Evolutionary conservation across 2,113 vertebrate genomes (phyloP), one percentile per base, ranked within the genome.

Genomic region (Anas platyrhynchos): DNA sequence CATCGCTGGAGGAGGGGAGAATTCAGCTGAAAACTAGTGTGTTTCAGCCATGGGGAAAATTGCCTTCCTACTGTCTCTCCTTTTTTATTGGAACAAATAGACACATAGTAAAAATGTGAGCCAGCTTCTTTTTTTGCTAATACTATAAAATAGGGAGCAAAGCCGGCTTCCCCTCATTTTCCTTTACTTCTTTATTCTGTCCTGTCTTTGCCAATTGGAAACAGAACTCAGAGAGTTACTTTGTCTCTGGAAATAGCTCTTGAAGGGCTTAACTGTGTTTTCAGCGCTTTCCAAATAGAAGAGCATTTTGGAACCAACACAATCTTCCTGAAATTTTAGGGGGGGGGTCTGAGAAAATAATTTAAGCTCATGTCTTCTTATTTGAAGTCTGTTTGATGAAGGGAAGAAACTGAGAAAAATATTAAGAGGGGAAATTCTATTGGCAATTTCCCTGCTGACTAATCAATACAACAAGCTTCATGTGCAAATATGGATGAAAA

Each of bases 181-280:
- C 90, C 86, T 91, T 92, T 77, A 61, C 82, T 88, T 89, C 73
- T 88, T 96, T 93, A 58, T 84, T 93, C 90, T 96, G 31, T 41
- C 83, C 58, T 79, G 16, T 68, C 80, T 96, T 90, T 92, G 94
- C 93, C 90, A 94, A 25, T 79, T 97, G 93, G 90, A 94, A 90
- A 86, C 65, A 86, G 76, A 95, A 78, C 0, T 59, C 48, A 46
- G 83, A 82, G 80, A 86, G 79, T 68, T 90, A 68, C 83, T 97
- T 91, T 82, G 44, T 69, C 48, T 95, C 80, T 92, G 80, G 83
- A 92, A 94, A 73, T 46, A 74, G 68, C 31, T 71, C 79, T 95
- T 77, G 76, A 48, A 82, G 11, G 26, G 48, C 66, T 93, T 38
- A 93, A 43, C 48, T 82, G 59, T 77, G 56, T 93, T 90, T 95